phyloP scores from a whole-genome alignment of 2,113 vertebrate genomes.

The Semicossyphus pulcher region DNA sequence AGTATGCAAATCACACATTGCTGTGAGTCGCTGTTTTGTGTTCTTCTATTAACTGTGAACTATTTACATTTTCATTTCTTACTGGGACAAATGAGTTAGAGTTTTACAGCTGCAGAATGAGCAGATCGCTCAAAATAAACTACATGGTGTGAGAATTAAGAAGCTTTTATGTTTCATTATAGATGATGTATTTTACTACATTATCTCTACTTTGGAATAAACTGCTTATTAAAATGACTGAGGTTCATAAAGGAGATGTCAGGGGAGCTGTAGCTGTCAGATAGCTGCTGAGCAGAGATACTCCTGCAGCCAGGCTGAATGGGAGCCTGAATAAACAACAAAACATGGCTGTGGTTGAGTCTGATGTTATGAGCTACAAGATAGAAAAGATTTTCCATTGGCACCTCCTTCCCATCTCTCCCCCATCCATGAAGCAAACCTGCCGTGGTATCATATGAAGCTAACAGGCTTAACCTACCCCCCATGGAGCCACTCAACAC shows the following conservation, averaged over 20 bases:
- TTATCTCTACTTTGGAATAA: too few relatives aligned
- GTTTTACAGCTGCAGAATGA: too few relatives aligned
- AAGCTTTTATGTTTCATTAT: constrained; percentile 52
- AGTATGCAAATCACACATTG: constrained; percentile 69
- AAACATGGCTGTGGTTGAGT: not conserved
- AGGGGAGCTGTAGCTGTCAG: constrained; percentile 65
- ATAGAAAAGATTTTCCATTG: constrained; percentile 38
- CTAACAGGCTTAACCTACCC: constrained; percentile 70
- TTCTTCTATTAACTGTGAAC: constrained; percentile 62
- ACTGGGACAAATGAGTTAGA: too few relatives aligned
- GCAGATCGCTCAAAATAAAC: too few relatives aligned
- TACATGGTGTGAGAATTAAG: not conserved
- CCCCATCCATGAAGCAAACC: constrained; percentile 16
- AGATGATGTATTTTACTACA: too few relatives aligned
- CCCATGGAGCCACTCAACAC: constrained; percentile 44
- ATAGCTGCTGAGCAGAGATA: constrained; percentile 11
- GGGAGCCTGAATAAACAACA: constrained; percentile 42
- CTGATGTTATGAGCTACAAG: constrained; percentile 16
- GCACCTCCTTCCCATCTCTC: constrained; percentile 2
- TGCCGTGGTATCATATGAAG: constrained; percentile 46
- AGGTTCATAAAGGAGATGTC: constrained; percentile 67
- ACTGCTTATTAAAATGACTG: constrained; percentile 73
- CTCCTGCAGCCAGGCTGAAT: constrained; percentile 44
- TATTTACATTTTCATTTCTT: constrained; percentile 55
- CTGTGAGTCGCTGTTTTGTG: constrained; percentile 42